Conservation (phyloP, 64 coral and sea anemone genomes). For the Actinia equina region DNA sequence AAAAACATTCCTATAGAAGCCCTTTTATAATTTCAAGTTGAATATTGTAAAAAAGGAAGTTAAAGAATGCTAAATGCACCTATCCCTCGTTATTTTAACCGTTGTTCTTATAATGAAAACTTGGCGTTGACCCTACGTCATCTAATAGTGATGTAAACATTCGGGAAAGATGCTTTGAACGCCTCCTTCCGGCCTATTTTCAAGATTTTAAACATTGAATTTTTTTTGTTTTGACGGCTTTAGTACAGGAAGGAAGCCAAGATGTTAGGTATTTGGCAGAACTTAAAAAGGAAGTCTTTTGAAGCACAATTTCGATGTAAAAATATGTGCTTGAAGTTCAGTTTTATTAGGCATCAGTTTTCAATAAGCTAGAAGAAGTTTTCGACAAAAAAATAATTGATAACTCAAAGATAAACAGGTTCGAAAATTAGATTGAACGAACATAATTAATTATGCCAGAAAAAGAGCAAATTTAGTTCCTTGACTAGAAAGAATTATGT, state of each 20-base stretch:
- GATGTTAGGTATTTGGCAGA: background rate
- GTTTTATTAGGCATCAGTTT: background rate
- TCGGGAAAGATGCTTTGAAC: background rate
- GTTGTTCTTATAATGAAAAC: background rate
- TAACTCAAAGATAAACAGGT: background rate
- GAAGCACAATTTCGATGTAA: background rate
- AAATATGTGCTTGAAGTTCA: background rate
- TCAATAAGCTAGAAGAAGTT: too few relatives aligned
- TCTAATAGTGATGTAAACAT: background rate
- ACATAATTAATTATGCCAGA: background rate
- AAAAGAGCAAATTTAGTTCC: background rate
- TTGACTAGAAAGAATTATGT: too few relatives aligned
- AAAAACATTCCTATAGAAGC: too few relatives aligned
- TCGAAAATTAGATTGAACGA: background rate
- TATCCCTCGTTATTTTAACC: background rate
- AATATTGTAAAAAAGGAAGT: too few relatives aligned
- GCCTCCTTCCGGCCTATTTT: background rate
- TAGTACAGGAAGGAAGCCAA: background rate
- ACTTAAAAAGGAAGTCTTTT: background rate
- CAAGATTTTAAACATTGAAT: background rate
- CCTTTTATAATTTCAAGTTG: too few relatives aligned
- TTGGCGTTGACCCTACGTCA: background rate
- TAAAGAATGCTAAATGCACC: background rate
- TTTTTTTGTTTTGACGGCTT: constrained; percentile 1
- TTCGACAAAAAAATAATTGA: background rate